Percentiles rank a stretch among this genome's conserved stretches.
Conservation (phyloP, 2,797 vertebrate species). For the Catamblyrhynchus diadema region DNA sequence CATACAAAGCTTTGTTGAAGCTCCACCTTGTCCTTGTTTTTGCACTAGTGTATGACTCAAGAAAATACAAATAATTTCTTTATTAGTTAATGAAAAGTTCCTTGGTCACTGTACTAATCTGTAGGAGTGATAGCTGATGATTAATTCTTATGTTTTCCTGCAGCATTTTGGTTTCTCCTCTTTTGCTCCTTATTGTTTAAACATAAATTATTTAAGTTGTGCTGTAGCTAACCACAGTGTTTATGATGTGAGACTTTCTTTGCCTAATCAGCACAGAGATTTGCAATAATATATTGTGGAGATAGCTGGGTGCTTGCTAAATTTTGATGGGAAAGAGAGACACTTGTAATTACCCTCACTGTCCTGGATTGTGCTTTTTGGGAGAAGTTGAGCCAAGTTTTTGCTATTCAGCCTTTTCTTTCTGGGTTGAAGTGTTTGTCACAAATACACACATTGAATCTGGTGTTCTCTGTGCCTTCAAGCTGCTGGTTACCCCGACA, state of each 20-base stretch:
- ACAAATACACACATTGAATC: neutral
- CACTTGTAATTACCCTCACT: neutral
- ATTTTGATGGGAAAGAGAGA: neutral
- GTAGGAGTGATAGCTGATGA: neutral
- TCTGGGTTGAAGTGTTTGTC: neutral
- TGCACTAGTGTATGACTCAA: neutral
- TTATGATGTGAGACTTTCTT: neutral
- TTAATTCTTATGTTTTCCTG: constrained; percentile 18
- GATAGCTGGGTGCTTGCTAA: neutral
- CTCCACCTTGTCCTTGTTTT: constrained; percentile 17
- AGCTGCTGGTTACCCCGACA: neutral
- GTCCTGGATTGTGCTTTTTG: neutral
- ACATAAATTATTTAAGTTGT: neutral
- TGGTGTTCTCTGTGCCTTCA: neutral
- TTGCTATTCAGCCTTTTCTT: neutral
- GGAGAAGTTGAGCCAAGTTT: neutral
- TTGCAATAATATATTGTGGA: neutral
- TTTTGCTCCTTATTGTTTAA: neutral
- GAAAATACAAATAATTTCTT: neutral
- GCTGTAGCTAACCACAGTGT: neutral
- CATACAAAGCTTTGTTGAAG: neutral
- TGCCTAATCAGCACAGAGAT: neutral
- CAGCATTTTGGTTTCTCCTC: constrained; percentile 6
- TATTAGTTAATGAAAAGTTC: neutral
- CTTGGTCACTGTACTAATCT: neutral